These are phyloP conservation scores for Tinea semifulvella DNA, from an alignment of 2,888 invertebrate genomes.

Conservation along the genomic window DNA sequence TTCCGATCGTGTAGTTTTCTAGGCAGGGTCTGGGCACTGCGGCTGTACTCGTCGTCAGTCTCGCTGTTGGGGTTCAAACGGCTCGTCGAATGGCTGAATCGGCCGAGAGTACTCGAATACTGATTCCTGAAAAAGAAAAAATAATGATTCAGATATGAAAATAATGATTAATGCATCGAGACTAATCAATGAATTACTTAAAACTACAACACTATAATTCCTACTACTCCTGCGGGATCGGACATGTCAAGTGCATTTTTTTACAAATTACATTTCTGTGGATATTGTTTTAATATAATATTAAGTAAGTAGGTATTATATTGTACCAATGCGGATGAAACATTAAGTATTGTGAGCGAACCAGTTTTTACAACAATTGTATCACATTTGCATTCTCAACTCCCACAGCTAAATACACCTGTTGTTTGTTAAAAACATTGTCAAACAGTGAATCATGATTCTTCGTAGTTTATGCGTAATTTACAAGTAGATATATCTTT, in stretches of 20 bases:
- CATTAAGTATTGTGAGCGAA: not conserved
- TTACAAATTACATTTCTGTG: too few relatives aligned
- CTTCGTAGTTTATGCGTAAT: not conserved
- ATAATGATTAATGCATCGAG: too few relatives aligned
- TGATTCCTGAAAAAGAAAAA: conserved; percentile 74
- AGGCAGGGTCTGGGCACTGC: conserved; percentile 81
- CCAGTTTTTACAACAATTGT: conserved; percentile 23
- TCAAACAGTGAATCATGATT: conserved; percentile 41
- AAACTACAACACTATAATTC: too few relatives aligned
- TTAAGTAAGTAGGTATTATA: too few relatives aligned
- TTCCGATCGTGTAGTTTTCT: conserved; percentile 68
- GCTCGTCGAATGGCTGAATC: conserved; percentile 84
- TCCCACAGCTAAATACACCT: conserved; percentile 33
- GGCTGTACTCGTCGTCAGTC: conserved; percentile 58
- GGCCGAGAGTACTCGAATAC: conserved; percentile 78
- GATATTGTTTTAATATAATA: too few relatives aligned
- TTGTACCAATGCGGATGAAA: too few relatives aligned
- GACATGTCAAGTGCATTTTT: too few relatives aligned
- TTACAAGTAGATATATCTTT: too few relatives aligned
- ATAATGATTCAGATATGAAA: too few relatives aligned
- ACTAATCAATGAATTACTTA: too few relatives aligned
- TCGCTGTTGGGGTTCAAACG: conserved; percentile 69
- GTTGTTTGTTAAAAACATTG: conserved; percentile 39
- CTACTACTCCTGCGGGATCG: too few relatives aligned
- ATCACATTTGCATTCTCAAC: conserved; percentile 39